A percentile compares a stretch with the other conserved stretches of the same genome.
phyloP scores from a whole-genome alignment of 1,140 invertebrate genomes.

The Ganaspis sp. region DNA sequence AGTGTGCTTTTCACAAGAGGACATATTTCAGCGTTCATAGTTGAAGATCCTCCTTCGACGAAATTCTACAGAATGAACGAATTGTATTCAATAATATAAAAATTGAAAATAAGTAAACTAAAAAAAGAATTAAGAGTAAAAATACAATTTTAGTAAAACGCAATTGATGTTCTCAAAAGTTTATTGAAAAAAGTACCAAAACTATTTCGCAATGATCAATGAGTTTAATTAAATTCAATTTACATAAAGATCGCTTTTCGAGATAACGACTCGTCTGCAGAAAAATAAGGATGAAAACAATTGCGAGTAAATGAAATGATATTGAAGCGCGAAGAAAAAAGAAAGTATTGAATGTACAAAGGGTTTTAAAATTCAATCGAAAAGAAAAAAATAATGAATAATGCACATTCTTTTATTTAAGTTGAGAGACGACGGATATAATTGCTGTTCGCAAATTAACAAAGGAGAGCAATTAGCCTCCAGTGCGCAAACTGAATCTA shows the following conservation, averaged over 20 bases:
- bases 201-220: too few species aligned
- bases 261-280: too few species aligned
- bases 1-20: neutral
- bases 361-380: neutral
- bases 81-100: too few species aligned
- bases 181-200: too few species aligned
- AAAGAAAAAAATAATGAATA: neutral
- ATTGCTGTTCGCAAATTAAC: slow-evolving; percentile 55
- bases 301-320: neutral
- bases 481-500: slow-evolving; percentile 45
- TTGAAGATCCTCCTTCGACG: neutral
- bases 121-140: too few species aligned
- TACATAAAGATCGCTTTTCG: too few species aligned
- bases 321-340: neutral
- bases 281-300: neutral
- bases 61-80: neutral
- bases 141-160: too few species aligned
- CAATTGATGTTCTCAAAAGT: too few species aligned
- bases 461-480: slow-evolving; percentile 55
- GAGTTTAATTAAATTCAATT: too few species aligned
- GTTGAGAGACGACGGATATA: slow-evolving; percentile 47
- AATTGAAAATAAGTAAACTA: too few species aligned
- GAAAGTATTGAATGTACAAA: neutral
- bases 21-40: neutral
- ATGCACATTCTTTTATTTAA: slow-evolving; percentile 27